These are phyloP conservation scores for Limenitis camilla DNA, from an alignment of 2,888 invertebrate genomes.

Conservation along the genomic window DNA sequence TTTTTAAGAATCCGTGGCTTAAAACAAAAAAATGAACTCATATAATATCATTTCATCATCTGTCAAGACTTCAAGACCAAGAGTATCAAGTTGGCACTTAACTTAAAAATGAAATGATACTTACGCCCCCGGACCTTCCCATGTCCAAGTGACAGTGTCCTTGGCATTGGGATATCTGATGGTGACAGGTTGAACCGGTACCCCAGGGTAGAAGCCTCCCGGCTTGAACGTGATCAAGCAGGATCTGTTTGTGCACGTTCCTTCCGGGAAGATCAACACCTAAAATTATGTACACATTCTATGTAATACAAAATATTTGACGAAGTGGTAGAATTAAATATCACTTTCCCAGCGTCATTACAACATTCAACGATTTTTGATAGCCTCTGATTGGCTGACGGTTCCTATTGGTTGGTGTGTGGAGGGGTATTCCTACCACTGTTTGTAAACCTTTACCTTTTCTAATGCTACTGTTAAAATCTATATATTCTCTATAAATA, in stretches of 20 bases:
- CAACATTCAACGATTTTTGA: no score
- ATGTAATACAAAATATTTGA: neutral
- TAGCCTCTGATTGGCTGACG: no score
- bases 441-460: no score
- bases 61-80: no score
- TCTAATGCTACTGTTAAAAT: no score
- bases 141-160: constrained; percentile 94
- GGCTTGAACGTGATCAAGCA: constrained; percentile 92
- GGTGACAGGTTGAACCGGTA: constrained; percentile 95
- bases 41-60: no score
- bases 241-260: constrained; percentile 95
- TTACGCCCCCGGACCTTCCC: constrained; percentile 96
- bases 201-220: constrained; percentile 96
- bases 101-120: constrained; percentile 43
- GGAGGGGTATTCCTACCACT: no score
- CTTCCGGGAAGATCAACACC: constrained; percentile 96
- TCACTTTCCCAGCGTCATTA: neutral
- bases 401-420: no score
- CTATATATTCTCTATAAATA: no score
- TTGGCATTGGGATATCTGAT: constrained; percentile 92
- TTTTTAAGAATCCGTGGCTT: no score
- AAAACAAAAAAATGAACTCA: no score
- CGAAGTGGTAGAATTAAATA: neutral
- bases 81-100: no score
- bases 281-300: constrained; percentile 42